Conservation (phyloP, 2,888 invertebrate species). For the Lasioglossum figueresi region DNA sequence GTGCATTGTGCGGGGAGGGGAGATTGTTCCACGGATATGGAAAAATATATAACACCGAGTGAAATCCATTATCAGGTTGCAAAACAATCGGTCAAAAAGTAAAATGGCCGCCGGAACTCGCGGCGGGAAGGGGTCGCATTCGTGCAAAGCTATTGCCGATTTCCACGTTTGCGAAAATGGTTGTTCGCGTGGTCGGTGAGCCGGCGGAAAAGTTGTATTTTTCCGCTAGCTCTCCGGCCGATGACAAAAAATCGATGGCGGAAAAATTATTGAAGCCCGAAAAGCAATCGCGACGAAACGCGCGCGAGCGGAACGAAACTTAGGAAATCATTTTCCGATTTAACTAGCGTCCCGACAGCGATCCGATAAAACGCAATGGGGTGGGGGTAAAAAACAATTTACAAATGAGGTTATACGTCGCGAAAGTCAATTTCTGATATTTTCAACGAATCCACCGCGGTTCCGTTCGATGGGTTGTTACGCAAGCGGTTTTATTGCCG, state of each 20-base stretch:
- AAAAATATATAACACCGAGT: background rate
- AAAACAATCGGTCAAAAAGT: constrained; percentile 3
- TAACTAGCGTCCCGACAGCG: background rate
- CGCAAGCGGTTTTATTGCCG: background rate
- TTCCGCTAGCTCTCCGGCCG: background rate
- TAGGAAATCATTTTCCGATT: constrained; percentile 5
- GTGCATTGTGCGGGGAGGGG: background rate
- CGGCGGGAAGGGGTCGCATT: background rate
- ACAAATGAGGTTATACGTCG: background rate
- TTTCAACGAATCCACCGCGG: background rate
- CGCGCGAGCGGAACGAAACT: background rate
- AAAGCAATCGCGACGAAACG: background rate
- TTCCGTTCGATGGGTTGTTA: background rate
- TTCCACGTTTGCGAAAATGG: constrained; percentile 13
- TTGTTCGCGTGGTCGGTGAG: background rate
- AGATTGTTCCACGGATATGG: background rate
- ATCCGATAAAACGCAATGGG: background rate
- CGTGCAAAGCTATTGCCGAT: constrained; percentile 37
- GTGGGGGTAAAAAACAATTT: background rate
- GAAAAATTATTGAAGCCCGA: constrained; percentile 17
- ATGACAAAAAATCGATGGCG: constrained; percentile 25
- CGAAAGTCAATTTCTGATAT: constrained; percentile 11
- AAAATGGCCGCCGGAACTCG: background rate
- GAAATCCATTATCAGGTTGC: constrained; percentile 3
- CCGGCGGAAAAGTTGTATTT: constrained; percentile 21